phyloP scores from a whole-genome alignment of 2,113 vertebrate genomes.

The Rhipidura dahli region DNA sequence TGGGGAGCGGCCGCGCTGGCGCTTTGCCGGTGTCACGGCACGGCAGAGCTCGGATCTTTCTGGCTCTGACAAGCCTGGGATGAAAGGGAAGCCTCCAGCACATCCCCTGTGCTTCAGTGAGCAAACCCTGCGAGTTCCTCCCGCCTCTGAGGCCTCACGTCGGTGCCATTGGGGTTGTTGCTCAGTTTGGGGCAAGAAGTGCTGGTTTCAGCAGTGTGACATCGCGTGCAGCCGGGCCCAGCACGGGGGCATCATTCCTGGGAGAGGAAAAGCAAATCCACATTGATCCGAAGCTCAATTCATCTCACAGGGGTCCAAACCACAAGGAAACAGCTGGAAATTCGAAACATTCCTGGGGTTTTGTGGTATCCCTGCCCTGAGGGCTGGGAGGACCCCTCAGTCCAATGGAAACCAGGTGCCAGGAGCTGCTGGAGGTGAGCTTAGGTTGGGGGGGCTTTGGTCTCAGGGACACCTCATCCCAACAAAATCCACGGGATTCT shows the following conservation, averaged over 20 bases:
- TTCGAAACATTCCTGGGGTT: neutral
- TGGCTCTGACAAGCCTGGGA: neutral
- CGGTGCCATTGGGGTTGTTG: rapidly evolving
- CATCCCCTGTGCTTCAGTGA: rapidly evolving
- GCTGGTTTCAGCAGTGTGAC: rapidly evolving
- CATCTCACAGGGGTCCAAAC: neutral
- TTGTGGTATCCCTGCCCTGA: neutral
- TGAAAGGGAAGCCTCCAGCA: neutral
- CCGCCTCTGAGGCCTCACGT: rapidly evolving
- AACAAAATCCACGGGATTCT: neutral
- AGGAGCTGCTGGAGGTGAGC: neutral
- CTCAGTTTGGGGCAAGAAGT: rapidly evolving
- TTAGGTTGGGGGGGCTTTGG: neutral
- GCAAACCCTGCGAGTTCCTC: neutral
- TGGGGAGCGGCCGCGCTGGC: rapidly evolving
- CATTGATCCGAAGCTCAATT: rapidly evolving
- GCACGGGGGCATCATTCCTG: rapidly evolving
- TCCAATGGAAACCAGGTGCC: neutral
- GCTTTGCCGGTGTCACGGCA: rapidly evolving
- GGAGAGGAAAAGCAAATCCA: neutral
- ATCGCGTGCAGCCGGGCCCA: rapidly evolving
- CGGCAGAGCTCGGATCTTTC: rapidly evolving
- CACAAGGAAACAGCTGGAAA: neutral
- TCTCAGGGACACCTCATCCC: neutral
- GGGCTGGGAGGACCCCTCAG: neutral